Base-by-base conservation (phyloP, 2,797 vertebrate species). In the Thaleichthys pacificus region DNA sequence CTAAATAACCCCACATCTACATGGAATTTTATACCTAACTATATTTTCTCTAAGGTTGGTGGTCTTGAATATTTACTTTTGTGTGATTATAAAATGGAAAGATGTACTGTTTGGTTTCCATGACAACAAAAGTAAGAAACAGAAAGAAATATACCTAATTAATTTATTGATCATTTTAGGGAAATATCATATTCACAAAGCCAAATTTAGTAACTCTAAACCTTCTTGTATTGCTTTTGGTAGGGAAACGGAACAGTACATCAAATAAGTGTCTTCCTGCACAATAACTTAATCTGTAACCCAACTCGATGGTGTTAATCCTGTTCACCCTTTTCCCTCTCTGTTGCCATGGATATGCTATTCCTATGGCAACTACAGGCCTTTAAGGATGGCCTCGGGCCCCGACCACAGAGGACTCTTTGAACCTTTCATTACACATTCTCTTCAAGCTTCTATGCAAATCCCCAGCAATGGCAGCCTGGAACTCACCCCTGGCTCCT, bases 321-420 rank as follows among this genome's bases (percentile, higher is more conserved):
- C 82, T 85, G 75, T 82, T 89, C 84, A 88, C 85, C 87, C 84
- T 86, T 80, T 71, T 85, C 83, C 82, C 75, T 84, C 74, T 85
- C 86, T 77, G 93, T 94, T 94, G 87, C 92, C 90, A 93, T 93
- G 93, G 93, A 91, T 91, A 93, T 91, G 82, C 77, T 91, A 93
- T 94, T 91, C 87, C 92, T 92, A 93, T 94, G 91, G 93, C 90
- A 93, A 93, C 93, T 82, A 79, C 72, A 87, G 84, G 85, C 83
- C 87, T 92, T 91, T 88, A 86, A 86, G 77, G 86, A 91, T 86
- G 86, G 85, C 89, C 88, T 91, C 73, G 60, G 84, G 90, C 86
- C 86, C 85, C 87, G 84, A 83, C 82, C 76, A 73, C 82, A 79
- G 83, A 90, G 82, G 75, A 87, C 83, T 91, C 77, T 82, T 73